Evolutionary conservation across 1,140 invertebrate species (phyloP), one percentile per base, ranked within the genome.

Genomic region (Drosophila kurseongensis): DNA sequence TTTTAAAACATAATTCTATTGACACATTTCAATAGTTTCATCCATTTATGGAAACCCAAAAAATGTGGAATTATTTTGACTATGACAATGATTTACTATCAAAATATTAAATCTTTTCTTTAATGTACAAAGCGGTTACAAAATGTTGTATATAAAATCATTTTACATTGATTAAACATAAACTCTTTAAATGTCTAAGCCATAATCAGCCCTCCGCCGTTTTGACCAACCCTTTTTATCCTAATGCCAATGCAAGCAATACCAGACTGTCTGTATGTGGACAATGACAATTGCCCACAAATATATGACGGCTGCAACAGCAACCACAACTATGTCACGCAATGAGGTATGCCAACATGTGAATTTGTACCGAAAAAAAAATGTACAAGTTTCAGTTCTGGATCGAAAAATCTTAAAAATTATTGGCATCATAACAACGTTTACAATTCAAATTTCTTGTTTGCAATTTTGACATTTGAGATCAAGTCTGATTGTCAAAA

Each of bases 271-370:
- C 65, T 36, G 60, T 36, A 50, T 74, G 80, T 72, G 59, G 60
- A 54, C 65, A 50, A 52, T 71, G 61, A 73, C 78, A 88, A 71
- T 58, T 61, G 62, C 48, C 57, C 75, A 76, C 57, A 47, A 68
- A 78, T 67, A 78, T 75, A 85, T 80, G 73, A 62, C 78, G 79
- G 63, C 81, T 85, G 57, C 44, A 59, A 45, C 48, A 66, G 51
- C 41, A 79, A 57, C 54, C 63, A 51, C 71, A 78, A 77, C 71
- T 69, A 51, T 78, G 63, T 60, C 84, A 89, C 66, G 75, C 75
- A 76, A 81, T 81, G 47, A 16, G 54, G 56, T 48, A 52, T 62
- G 58, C 10, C 5, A 18, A 29, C 42, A 38, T 73, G 27, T 56
- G 50, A 66, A 40, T 74, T 23, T 29, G 51, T 61, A 52, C 54